Base-by-base conservation (phyloP, 1,140 invertebrate species). In the Zophobas morio region DNA sequence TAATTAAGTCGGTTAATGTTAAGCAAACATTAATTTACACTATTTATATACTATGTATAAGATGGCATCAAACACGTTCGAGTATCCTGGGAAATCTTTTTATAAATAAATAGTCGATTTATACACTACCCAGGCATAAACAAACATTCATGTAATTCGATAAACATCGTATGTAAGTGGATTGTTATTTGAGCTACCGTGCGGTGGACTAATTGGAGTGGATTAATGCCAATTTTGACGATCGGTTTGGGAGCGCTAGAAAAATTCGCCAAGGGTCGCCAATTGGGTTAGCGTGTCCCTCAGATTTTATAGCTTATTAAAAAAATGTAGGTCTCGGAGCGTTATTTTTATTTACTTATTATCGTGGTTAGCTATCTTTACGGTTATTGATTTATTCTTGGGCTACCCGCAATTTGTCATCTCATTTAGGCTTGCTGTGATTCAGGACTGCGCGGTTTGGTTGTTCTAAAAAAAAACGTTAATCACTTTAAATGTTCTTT, bases 1-100 rank as follows among this genome's bases (percentile, higher is more conserved):
- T 66, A 66, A 66, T 66, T 66, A 66, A 66, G 36, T 66, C 39
- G 39, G 60, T 66, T 66, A 66, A 66, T 66, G 60, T 66, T 66
- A 36, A 66, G 39, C 60, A 66, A 66, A 66, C 60, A 42, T 40
- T 42, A 60, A 66, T 66, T 66, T 66, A 66, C 39, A 66, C 39
- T 66, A 66, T 66, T 66, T 66, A 42, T 40, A 66, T 42, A 66
- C 40, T 37, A 66, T 40, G 20, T 40, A 66, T 42, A 66, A 66
- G 60, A 66, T 40, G 20, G 60, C 60, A 66, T 66, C 60, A 66
- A 66, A 66, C 39, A 66, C n/a, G 20, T 39, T 42, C 36, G 39
- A 66, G 39, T 32, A 42, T 66, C 39, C 60, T 32, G 34, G 60
- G 39, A 66, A 66, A 66, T 33, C 60, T 66, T 66, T 66, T 66